phyloP scores from a whole-genome alignment of 2,888 invertebrate species.

The Chrysotoxum bicinctum region DNA sequence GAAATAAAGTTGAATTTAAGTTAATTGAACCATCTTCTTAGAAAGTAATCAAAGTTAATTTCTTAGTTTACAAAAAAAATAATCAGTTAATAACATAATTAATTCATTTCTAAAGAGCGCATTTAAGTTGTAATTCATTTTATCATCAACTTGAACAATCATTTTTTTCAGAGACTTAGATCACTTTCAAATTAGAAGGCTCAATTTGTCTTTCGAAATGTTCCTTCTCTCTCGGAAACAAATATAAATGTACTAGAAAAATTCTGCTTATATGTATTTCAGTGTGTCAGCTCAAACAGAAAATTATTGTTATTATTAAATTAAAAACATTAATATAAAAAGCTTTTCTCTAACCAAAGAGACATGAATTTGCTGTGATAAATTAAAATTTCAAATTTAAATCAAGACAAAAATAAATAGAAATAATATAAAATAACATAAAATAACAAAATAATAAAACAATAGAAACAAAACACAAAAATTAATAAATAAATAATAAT shows the following conservation, averaged over 20 bases:
- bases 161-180: not conserved
- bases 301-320: constrained; percentile 44
- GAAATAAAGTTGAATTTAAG: not conserved
- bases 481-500: constrained; percentile 45
- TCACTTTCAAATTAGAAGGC: not conserved
- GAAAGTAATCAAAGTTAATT: not conserved
- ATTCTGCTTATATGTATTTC: constrained; percentile 53
- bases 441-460: constrained; percentile 55
- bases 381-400: constrained; percentile 59
- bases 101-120: not conserved
- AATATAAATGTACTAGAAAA: constrained; percentile 18
- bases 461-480: constrained; percentile 40
- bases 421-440: constrained; percentile 60
- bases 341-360: constrained; percentile 69
- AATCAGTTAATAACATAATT: too few relatives aligned
- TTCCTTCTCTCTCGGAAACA: not conserved
- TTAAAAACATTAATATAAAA: constrained; percentile 66
- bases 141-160: not conserved
- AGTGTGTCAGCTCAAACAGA: constrained; percentile 58
- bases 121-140: not conserved
- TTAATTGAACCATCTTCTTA: not conserved
- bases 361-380: constrained; percentile 79
- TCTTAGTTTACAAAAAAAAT: too few relatives aligned
- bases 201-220: not conserved
- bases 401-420: constrained; percentile 1